These are phyloP conservation scores for Labrus mixtus DNA, from an alignment of 2,113 vertebrate genomes.

Conservation along the genomic window DNA sequence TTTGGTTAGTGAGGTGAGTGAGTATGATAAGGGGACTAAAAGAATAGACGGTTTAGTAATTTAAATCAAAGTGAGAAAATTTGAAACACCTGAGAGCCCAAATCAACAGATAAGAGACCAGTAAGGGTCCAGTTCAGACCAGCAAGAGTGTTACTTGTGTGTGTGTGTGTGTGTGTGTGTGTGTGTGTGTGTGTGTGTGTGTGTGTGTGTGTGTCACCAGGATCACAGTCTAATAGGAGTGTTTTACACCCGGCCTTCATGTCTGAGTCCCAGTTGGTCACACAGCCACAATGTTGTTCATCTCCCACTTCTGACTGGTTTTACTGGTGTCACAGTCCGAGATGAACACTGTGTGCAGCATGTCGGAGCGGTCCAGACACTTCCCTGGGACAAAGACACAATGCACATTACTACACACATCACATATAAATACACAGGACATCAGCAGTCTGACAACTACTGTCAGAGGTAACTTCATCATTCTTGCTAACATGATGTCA, in stretches of 20 bases:
- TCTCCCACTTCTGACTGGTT: constrained; percentile 96
- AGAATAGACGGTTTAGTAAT: background rate
- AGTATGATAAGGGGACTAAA: constrained; percentile 15
- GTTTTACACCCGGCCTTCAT: constrained; percentile 84
- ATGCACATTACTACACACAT: background rate
- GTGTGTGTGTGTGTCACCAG: background rate
- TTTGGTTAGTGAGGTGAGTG: constrained; percentile 40
- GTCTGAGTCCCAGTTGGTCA: constrained; percentile 84
- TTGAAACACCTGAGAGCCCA: constrained; percentile 54
- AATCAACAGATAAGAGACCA: constrained; percentile 16
- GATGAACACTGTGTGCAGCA: constrained; percentile 95
- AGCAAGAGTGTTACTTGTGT: background rate
- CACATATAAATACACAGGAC: no score
- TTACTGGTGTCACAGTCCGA: constrained; percentile 92
- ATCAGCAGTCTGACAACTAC: no score
- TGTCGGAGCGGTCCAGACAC: constrained; percentile 95
- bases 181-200: background rate
- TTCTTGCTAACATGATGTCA: background rate
- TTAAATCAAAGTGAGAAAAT: background rate
- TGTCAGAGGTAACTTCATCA: no score
- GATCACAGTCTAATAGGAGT: background rate
- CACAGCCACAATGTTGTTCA: constrained; percentile 96
- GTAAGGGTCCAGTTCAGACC: constrained; percentile 16
- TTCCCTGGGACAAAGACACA: constrained; percentile 79
- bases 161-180: background rate